Percentiles rank a stretch among this genome's conserved stretches.
These are phyloP conservation scores for Columbina picui DNA, from an alignment of 2,113 vertebrate genomes.

Conservation along the genomic window DNA sequence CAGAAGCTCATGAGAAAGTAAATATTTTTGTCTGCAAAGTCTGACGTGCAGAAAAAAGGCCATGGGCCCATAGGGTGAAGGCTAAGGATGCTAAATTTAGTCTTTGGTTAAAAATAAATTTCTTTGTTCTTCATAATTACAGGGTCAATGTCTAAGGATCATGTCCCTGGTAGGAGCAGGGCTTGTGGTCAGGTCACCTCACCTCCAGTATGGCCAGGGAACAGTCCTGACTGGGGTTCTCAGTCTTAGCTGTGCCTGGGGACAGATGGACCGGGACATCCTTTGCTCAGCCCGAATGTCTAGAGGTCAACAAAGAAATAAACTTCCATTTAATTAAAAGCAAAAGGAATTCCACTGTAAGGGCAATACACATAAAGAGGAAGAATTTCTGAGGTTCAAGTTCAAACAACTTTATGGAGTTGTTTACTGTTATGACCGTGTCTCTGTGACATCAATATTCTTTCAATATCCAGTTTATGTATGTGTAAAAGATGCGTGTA, in stretches of 20 bases:
- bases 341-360: background rate
- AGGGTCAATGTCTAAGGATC: background rate
- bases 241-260: background rate
- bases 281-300: background rate
- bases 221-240: background rate
- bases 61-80: background rate
- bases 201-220: background rate
- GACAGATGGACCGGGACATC: background rate
- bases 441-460: background rate
- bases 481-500: background rate
- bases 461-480: background rate
- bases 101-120: background rate
- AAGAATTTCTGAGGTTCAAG: background rate
- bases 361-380: background rate
- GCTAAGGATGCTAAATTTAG: background rate
- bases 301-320: background rate
- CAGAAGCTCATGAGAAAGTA: background rate
- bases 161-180: background rate
- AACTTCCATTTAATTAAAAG: background rate
- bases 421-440: background rate
- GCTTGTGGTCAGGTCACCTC: background rate
- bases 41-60: background rate
- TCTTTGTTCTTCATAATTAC: fast-evolving
- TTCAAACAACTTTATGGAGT: background rate
- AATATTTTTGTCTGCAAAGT: background rate